Percentiles rank a stretch among this genome's conserved stretches.
phyloP scores from a whole-genome alignment of 2,888 invertebrate genomes.

The Megamerina dolium region DNA sequence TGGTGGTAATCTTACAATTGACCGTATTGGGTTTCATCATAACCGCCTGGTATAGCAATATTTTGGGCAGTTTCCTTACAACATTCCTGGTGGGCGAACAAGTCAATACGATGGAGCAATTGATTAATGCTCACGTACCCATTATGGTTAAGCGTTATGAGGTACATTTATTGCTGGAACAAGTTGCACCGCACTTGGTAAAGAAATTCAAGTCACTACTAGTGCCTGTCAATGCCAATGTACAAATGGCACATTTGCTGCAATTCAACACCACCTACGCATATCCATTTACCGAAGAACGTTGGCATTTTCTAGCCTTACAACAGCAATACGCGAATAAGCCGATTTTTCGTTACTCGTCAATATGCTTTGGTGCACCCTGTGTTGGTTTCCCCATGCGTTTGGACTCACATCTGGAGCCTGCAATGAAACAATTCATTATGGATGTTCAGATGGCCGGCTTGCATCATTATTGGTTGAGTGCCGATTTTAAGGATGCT shows the following conservation, averaged over 20 bases:
- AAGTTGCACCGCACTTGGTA: conserved; percentile 23
- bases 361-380: conserved; percentile 35
- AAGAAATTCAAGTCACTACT: conserved; percentile 22
- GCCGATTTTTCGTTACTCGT: conserved; percentile 32
- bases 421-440: conserved; percentile 21
- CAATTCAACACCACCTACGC: conserved; percentile 31
- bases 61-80: conserved; percentile 33
- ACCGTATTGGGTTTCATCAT: conserved; percentile 27
- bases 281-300: conserved; percentile 33
- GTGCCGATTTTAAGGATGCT: conserved; percentile 21
- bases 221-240: conserved; percentile 27
- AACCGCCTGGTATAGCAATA: conserved; percentile 32
- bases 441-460: conserved; percentile 15
- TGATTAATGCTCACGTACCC: conserved; percentile 27
- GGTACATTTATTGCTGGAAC: conserved; percentile 24
- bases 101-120: conserved; percentile 32
- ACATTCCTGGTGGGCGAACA: conserved; percentile 33
- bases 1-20: conserved; percentile 23
- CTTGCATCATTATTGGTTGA: conserved; percentile 18
- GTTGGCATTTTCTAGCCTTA: conserved; percentile 33
- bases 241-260: conserved; percentile 28
- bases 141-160: conserved; percentile 32
- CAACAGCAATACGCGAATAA: conserved; percentile 36
- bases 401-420: conserved; percentile 33
- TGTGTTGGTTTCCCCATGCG: conserved; percentile 34